A percentile compares a stretch with the other conserved stretches of the same genome.
These are phyloP conservation scores for Heterotilapia buettikoferi DNA, from an alignment of 2,113 vertebrate genomes.

Conservation along the genomic window DNA sequence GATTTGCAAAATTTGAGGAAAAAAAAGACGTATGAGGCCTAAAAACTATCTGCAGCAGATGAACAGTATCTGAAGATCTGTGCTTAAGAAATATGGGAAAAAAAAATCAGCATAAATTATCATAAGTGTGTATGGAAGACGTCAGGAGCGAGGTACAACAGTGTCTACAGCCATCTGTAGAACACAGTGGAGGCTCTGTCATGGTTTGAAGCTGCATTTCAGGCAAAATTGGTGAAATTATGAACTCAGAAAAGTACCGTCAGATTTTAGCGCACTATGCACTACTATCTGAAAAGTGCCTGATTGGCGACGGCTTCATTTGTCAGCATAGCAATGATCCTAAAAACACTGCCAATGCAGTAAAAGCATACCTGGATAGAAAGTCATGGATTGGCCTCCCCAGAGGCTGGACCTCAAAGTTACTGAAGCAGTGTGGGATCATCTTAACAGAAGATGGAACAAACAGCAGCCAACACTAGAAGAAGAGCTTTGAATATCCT, in stretches of 20 bases:
- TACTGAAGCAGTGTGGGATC: too few relatives aligned
- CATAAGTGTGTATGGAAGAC: neutral
- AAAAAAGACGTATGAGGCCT: neutral
- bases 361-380: neutral
- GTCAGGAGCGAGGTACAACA: neutral
- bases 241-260: neutral
- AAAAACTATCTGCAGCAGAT: neutral
- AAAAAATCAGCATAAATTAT: neutral
- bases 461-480: too few relatives aligned
- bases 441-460: too few relatives aligned
- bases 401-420: too few relatives aligned
- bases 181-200: neutral
- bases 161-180: neutral
- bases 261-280: neutral
- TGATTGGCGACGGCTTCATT: neutral
- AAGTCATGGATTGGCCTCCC: too few relatives aligned
- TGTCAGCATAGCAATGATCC: neutral
- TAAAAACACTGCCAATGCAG: neutral
- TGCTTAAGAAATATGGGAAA: neutral
- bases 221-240: neutral
- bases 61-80: neutral
- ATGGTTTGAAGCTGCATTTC: neutral
- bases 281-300: neutral
- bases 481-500: too few relatives aligned
- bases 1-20: neutral